Percentiles rank a stretch among this genome's conserved stretches.
Conservation (phyloP, 2,888 invertebrate species). For the Stratiomys singularior region DNA sequence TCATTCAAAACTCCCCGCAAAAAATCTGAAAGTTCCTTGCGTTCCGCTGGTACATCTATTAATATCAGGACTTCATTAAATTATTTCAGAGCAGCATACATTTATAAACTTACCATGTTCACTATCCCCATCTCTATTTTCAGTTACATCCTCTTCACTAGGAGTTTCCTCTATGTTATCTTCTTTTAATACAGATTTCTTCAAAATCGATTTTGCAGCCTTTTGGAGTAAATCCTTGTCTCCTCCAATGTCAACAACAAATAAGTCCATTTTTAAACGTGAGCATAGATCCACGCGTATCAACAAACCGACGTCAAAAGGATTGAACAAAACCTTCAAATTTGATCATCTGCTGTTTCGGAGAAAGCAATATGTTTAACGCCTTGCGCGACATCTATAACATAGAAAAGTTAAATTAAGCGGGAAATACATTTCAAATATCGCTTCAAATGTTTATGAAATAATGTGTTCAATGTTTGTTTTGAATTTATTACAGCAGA, state of each 20-base stretch:
- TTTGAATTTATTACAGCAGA: too few species aligned
- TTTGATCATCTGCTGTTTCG: not conserved
- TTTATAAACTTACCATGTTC: constrained; percentile 50
- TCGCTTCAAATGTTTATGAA: too few species aligned
- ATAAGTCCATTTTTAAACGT: constrained; percentile 57
- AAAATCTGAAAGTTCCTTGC: constrained; percentile 55
- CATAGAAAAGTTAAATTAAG: not conserved
- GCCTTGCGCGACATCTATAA: constrained; percentile 1
- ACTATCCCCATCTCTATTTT: constrained; percentile 54
- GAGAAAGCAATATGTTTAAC: not conserved
- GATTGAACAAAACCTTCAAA: not conserved
- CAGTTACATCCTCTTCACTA: constrained; percentile 41
- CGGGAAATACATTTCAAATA: too few species aligned
- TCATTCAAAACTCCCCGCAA: constrained; percentile 53
- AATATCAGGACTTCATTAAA: not conserved
- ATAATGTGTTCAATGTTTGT: too few species aligned
- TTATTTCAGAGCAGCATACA: not conserved
- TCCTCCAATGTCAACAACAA: constrained; percentile 60
- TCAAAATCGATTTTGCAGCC: not conserved
- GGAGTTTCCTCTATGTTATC: not conserved
- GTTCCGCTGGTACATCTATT: constrained; percentile 56
- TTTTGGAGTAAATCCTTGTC: constrained; percentile 56
- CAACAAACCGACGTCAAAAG: constrained; percentile 23
- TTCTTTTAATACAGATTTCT: not conserved
- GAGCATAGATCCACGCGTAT: not conserved